Evolutionary conservation across 2,888 invertebrate species (phyloP).

Genomic region (Stegophylla sp.): DNA sequence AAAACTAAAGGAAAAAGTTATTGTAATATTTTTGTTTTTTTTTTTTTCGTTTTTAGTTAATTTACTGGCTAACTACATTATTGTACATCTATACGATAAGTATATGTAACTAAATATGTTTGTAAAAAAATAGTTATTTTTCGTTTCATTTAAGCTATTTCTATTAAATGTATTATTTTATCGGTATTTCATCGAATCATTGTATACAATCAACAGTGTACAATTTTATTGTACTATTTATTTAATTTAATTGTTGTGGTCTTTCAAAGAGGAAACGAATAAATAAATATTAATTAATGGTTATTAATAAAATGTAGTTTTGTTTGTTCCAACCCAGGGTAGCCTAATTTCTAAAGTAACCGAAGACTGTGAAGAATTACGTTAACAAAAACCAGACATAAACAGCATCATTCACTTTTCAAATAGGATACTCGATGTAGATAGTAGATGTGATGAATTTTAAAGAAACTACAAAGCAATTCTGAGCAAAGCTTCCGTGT

Average conservation of each 20-base stretch:
- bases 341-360: not conserved
- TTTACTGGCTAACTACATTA: constrained; percentile 47
- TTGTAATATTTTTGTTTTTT: constrained; percentile 34
- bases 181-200: constrained; percentile 53
- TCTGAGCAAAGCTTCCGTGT: too few relatives aligned
- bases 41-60: constrained; percentile 46
- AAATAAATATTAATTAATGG: constrained; percentile 58
- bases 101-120: constrained; percentile 45
- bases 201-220: constrained; percentile 57
- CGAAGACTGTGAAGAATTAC: not conserved
- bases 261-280: constrained; percentile 57
- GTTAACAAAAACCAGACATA: too few relatives aligned
- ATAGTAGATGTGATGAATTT: too few relatives aligned
- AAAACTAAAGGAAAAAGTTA: constrained; percentile 47
- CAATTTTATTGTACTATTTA: constrained; percentile 56
- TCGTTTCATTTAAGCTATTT: constrained; percentile 49
- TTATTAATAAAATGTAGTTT: constrained; percentile 40
- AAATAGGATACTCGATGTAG: too few relatives aligned
- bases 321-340: too few relatives aligned
- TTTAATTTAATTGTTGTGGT: constrained; percentile 58
- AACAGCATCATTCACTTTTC: too few relatives aligned
- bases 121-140: constrained; percentile 55
- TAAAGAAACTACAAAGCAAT: too few relatives aligned
- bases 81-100: constrained; percentile 41
- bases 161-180: constrained; percentile 56